Percentiles rank a stretch among this genome's conserved stretches.
phyloP scores from a whole-genome alignment of 2,888 invertebrate species.

The Octonoba sinensis region DNA sequence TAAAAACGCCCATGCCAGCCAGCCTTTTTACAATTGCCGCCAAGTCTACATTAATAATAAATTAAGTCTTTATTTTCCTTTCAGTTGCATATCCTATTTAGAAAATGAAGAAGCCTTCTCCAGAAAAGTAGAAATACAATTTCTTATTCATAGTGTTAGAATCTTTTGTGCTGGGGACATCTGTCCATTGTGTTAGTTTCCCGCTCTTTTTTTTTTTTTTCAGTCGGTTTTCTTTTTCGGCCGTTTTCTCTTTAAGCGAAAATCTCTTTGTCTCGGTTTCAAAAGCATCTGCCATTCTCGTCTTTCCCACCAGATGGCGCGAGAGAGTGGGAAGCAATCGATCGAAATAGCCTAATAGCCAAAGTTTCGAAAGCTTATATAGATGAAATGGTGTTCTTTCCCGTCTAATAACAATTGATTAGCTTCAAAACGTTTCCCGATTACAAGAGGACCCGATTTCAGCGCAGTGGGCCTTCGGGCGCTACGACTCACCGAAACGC shows the following conservation, averaged over 20 bases:
- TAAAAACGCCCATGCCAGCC: conserved; percentile 19
- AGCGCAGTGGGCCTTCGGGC: too few species aligned
- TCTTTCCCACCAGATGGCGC: conserved; percentile 15
- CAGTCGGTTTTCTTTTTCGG: conserved; percentile 12
- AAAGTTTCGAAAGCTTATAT: conserved; percentile 23
- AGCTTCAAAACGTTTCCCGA: too few species aligned
- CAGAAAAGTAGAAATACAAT: conserved; percentile 41
- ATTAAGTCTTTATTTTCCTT: conserved; percentile 53
- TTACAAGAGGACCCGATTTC: too few species aligned
- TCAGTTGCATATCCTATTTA: conserved; percentile 49
- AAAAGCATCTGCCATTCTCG: conserved; percentile 20
- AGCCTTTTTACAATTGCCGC: conserved; percentile 25
- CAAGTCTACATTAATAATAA: conserved; percentile 42
- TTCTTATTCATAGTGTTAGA: conserved; percentile 55
- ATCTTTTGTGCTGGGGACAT: conserved; percentile 49
- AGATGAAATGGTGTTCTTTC: conserved; percentile 7
- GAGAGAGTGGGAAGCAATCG: conserved; percentile 24
- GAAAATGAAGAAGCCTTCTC: conserved; percentile 35
- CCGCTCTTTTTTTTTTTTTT: conserved; percentile 35
- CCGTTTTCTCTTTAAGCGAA: conserved; percentile 20
- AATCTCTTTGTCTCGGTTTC: conserved; percentile 42
- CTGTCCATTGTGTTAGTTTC: conserved; percentile 49
- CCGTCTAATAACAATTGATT: too few species aligned
- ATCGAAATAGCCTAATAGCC: conserved; percentile 37
- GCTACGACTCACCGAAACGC: too few species aligned